Evolutionary conservation across 2,797 vertebrate genomes (phyloP), one percentile per base, ranked within the genome.

Genomic region (Danionella dracula): DNA sequence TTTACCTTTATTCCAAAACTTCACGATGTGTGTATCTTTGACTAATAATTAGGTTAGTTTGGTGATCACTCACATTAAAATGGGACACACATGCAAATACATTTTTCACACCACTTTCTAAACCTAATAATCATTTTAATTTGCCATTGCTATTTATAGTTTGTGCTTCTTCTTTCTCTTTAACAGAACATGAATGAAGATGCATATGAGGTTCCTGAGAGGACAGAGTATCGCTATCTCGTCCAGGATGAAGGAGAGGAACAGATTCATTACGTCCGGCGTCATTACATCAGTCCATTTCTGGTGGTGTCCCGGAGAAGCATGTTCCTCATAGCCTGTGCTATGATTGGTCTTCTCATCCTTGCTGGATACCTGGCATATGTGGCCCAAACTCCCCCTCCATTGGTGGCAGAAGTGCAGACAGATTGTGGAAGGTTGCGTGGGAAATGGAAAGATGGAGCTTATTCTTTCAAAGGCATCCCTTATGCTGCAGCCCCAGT

Each of bases 391-490:
- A 88, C 82, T 6, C 84, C 81, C 11, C 85, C 77, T 2, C 74
- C 73, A 0, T 75, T 81, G 1, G 2, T 66, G 1, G 76, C 72
- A 1, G 60, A 76, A 53, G 88, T 90, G 50, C 4, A 38, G 0
- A 88, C 81, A 0, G 64, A 70, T 48, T 88, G 88, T 3, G 89
- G 88, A 1, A 64, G 61, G 49, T 48, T 84, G 38, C 71, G 66
- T 5, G 83, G 83, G 6, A 46, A 5, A 4, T 48, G 66, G 64
- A 81, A 66, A 53, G 51, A 80, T 1, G 81, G 83, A 0, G 86
- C 83, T 1, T 91, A 79, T 70, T 88, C 86, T 69, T 92, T 91
- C 70, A 90, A 88, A 54, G 90, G 90, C 20, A 84, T 92, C 2
- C 83, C 82, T 0, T 92, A 90, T 5, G 88, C 90, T 0, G 82